Evolutionary conservation across 2,113 vertebrate species (phyloP).

Genomic region (Calidris pugnax): DNA sequence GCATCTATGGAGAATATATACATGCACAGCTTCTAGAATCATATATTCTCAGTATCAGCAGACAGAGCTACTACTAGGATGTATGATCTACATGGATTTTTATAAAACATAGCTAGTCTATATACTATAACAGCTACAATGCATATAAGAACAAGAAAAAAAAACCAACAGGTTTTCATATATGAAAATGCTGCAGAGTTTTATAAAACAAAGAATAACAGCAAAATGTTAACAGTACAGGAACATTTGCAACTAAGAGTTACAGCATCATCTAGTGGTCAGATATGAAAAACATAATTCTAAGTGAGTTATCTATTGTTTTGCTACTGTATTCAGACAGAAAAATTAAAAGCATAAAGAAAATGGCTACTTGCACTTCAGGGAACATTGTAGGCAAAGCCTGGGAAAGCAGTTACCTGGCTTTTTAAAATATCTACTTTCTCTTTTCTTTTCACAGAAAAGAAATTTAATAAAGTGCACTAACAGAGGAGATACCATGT

Average conservation of each 20-base stretch:
- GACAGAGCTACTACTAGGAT: not conserved
- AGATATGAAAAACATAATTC: not conserved
- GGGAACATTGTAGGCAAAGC: not conserved
- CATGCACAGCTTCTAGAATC: not conserved
- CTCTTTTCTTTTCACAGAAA: not conserved
- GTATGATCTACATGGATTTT: not conserved
- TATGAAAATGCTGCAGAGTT: not conserved
- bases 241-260: not conserved
- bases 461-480: not conserved
- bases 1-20: not conserved
- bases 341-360: not conserved
- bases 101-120: not conserved
- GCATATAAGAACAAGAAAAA: not conserved
- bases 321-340: not conserved
- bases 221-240: not conserved
- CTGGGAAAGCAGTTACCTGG: not conserved
- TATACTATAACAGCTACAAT: not conserved
- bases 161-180: not conserved
- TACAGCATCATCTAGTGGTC: constrained; percentile 56
- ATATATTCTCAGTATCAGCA: not conserved
- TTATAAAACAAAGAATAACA: not conserved
- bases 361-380: not conserved
- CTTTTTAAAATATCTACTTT: not conserved
- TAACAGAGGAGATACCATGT: not conserved
- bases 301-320: not conserved